Evolutionary conservation across 2,888 invertebrate species (phyloP), one percentile per base, ranked within the genome.

Genomic region (Tenthredo amoena): DNA sequence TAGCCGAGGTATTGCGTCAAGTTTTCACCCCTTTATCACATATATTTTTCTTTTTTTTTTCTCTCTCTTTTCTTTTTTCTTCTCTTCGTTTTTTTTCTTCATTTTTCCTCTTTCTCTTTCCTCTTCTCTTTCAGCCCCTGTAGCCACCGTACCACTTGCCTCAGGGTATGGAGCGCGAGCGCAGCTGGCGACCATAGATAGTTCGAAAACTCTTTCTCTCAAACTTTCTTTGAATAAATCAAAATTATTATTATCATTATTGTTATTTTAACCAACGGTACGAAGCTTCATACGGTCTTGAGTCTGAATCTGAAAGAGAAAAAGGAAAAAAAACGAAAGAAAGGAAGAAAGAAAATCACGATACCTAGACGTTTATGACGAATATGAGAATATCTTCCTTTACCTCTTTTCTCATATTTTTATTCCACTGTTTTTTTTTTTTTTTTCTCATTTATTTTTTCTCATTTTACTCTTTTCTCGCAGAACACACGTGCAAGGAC

Each of bases 401-500:
- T 31, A 15, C 15, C 10, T 68, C 15, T 21, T 68, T 26, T 18
- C 15, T 68, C 50, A 18, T 50, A 50, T 18, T 50, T 50, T 50
- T 18, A 18, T 6, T 15, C 0, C 4, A n/a, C n/a, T 72, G n/a
- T 10, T 72, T 37, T 40, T 40, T 40, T 72, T 6, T 72, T 7
- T 12, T n/a, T n/a, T 34, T 18, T 18, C 15, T 18, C 0, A 47
- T 15, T 26, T 9, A 40, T 40, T 26, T 10, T 76, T 76, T 15
- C 9, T 77, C 15, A 6, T 77, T 21, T 50, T 77, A 26, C 15
- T 72, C 5, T 71, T 12, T 74, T 74, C 40, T 18, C 95, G 88
- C 96, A 97, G 98, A 97, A 93, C 97, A 98, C 93, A 96, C 97
- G 86, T 98, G 98, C 94, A 97, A 97, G 92, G 98, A 98, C 94